Evolutionary conservation across 2,797 vertebrate species (phyloP), one percentile per base, ranked within the genome.

Genomic region (Aratinga solstitialis): DNA sequence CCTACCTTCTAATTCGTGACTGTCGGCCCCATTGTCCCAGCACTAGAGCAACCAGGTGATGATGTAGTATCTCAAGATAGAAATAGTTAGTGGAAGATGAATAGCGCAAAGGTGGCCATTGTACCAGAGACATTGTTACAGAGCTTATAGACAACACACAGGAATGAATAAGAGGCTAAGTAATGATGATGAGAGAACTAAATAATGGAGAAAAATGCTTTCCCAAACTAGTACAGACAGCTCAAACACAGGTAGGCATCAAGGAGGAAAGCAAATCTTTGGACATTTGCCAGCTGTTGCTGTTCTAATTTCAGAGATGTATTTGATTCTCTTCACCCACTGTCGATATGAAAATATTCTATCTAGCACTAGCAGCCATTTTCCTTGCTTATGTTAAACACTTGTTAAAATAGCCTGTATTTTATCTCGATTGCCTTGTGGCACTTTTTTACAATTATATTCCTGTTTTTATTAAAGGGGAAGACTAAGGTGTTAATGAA

Each of bases 381-480:
- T 68, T 56, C 42, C 48, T 53, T 71, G 34, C 22, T 53, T 71
- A 10, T 66, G 13, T 71, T 73, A 75, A 89, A 42, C 7, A 36
- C 17, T 18, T 40, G 14, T 27, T 50, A 74, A 75, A 94, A 40
- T 2, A 45, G 26, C 12, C 18, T 38, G 0, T 48, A 43, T 86
- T 87, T 86, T 84, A n/a, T 42, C 34, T 79, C 8, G 5, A 30
- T 59, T 65, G 21, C 38, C 65, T 79, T 38, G 23, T 53, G 38
- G 30, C 6, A 63, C 4, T 30, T 40, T 48, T 26, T 27, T 0
- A 3, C 34, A 62, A 19, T 32, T 9, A 2, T 8, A 17, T 29
- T 84, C 78, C 8, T 66, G 10, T 71, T 79, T 81, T 48, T 21
- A 42, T 53, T 83, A 15, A 63, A 26, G 40, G 13, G 20, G 12